Evolutionary conservation across 2,113 vertebrate species (phyloP).

Genomic region (Baryphthengus martii): DNA sequence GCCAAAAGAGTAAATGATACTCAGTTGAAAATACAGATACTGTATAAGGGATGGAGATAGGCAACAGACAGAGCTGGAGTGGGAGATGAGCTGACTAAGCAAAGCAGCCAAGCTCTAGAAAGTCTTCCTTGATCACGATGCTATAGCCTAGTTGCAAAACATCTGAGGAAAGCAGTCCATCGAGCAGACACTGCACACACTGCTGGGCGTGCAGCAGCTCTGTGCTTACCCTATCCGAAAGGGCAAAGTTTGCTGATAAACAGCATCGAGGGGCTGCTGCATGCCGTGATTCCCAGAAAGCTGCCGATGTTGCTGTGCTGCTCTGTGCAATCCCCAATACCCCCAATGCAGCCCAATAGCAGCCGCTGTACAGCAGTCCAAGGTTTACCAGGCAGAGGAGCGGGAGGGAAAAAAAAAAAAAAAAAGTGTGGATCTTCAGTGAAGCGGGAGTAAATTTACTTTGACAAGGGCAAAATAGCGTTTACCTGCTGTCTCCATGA

Average conservation of each 20-base stretch:
- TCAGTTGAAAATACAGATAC: neutral
- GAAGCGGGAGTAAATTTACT: neutral
- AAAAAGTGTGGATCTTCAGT: neutral
- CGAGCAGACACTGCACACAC: neutral
- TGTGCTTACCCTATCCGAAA: neutral
- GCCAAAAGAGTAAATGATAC: neutral
- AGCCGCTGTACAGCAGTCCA: neutral
- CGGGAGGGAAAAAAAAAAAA: no score
- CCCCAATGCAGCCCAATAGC: neutral
- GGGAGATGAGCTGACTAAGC: neutral
- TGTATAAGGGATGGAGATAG: neutral
- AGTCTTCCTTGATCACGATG: fast-evolving
- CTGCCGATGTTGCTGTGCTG: neutral
- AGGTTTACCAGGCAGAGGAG: neutral
- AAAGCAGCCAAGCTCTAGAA: neutral
- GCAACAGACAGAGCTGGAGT: neutral
- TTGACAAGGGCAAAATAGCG: neutral
- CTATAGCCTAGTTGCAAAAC: neutral
- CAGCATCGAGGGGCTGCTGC: neutral
- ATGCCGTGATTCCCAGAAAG: neutral
- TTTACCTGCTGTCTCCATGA: neutral
- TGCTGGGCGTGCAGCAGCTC: neutral
- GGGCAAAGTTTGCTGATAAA: neutral
- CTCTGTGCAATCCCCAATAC: neutral
- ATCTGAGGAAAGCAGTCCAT: neutral